phyloP scores from a whole-genome alignment of 2,113 vertebrate species.

The Cepphus grylle region DNA sequence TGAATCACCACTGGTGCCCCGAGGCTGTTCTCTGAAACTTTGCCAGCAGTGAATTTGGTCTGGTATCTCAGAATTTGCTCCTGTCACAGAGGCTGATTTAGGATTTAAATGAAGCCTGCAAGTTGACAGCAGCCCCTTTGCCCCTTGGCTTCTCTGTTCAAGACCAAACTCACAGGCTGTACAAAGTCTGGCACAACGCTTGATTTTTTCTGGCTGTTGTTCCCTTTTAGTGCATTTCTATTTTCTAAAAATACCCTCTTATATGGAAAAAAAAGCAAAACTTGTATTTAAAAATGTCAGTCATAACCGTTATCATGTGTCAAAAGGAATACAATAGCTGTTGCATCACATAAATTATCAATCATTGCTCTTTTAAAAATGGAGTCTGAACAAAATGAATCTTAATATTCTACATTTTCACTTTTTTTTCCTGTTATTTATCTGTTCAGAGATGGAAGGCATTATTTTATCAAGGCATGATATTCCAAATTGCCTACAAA shows the following conservation, averaged over 20 bases:
- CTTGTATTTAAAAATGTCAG: neutral
- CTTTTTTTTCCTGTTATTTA: neutral
- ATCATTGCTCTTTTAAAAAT: neutral
- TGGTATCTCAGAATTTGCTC: conserved; percentile 3
- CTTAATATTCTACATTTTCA: neutral
- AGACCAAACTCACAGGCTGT: neutral
- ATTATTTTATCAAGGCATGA: neutral
- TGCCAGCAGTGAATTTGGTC: conserved; percentile 1
- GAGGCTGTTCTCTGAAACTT: neutral
- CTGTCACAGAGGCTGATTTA: conserved; percentile 1
- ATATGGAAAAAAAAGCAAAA: neutral
- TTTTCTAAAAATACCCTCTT: neutral
- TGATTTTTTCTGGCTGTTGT: neutral
- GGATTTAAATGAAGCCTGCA: neutral
- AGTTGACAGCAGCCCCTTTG: neutral
- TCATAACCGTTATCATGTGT: neutral
- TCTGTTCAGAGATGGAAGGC: neutral
- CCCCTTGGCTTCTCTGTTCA: neutral
- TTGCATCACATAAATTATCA: neutral
- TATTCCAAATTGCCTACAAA: neutral
- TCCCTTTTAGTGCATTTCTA: neutral
- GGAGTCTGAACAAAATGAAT: neutral
- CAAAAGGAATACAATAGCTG: neutral
- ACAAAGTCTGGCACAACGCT: neutral
- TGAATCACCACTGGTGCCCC: neutral